Base-by-base conservation (phyloP, 2,888 invertebrate species). In the Villa cingulata region DNA sequence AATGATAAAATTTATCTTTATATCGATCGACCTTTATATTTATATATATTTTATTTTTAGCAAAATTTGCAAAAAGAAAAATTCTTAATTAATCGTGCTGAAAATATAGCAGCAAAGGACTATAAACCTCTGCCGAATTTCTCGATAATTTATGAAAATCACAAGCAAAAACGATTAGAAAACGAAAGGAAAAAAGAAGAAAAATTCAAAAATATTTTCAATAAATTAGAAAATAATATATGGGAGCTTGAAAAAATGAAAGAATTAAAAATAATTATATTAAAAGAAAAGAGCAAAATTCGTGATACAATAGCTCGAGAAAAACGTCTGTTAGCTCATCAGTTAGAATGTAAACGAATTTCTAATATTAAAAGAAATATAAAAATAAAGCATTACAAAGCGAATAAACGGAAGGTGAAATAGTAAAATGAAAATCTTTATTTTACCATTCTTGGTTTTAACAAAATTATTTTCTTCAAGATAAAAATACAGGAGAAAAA, bases 221-320 rank as follows among this genome's bases (percentile, higher is more conserved):
- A 56, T 27, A 57, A 54, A 1, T 59, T 56, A 0, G 51, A 57
- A 20, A 55, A 58, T 6, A 61, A 54, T 36, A 51, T 60, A 3
- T 52, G 58, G 39, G 53, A 59, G 14, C 48, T 65, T 37, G 57
- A 62, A 41, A 53, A 44, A 18, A 47, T 58, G 20, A 49, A 53
- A 1, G 48, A 55, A 12, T 55, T 59, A 52, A 56, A 58, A 37
- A 51, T 51, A 4, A 48, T 58, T 32, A 18, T 58, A 1, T 42
- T 59, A 18, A 53, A 58, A 3, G 61, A 63, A 48, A 60, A 60
- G 23, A 64, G 62, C 34, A 51, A 58, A 45, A 43, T 64, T 3
- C 59, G 59, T 3, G 55, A 60, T 17, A 55, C 60, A 51, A 57
- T 54, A 1, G 56, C 62, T 4, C 53, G 60, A 46, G 58, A 59